Conservation (phyloP, 23 tunicate species). For the Pegea sp. region DNA sequence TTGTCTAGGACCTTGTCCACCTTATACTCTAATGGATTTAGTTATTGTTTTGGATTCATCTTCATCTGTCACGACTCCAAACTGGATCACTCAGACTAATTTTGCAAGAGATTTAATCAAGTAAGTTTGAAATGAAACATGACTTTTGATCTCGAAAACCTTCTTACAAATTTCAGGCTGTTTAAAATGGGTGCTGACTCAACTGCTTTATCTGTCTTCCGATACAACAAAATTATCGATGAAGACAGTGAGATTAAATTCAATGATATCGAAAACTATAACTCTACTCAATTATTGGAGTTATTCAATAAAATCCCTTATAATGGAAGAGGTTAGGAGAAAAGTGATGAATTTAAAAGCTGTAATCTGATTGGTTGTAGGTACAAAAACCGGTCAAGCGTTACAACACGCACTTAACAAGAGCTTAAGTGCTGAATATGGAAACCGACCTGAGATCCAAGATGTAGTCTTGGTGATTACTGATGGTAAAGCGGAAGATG, state of each 20-base stretch:
- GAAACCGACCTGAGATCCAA: slow-evolving; percentile 15
- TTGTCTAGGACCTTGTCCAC: slow-evolving; percentile 2
- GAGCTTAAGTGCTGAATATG: slow-evolving; percentile 7
- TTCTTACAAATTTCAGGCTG: slow-evolving; percentile 12
- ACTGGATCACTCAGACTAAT: slow-evolving; percentile 1
- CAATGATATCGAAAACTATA: slow-evolving; percentile 1
- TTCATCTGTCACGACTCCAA: background rate
- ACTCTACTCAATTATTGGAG: background rate
- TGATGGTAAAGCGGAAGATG: slow-evolving; percentile 11
- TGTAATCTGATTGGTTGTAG: slow-evolving; percentile 1
- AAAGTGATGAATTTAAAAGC: background rate
- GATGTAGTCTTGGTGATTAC: slow-evolving; percentile 13
- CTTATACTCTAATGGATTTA: slow-evolving; percentile 6
- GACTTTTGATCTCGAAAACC: too few species aligned
- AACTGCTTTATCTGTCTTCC: slow-evolving; percentile 25
- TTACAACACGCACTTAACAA: slow-evolving; percentile 8
- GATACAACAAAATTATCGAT: slow-evolving; percentile 12
- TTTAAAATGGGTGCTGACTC: slow-evolving; percentile 19
- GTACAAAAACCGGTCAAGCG: slow-evolving; percentile 11
- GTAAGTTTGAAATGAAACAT: too few species aligned
- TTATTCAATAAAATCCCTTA: slow-evolving; percentile 4
- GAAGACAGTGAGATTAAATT: slow-evolving; percentile 10
- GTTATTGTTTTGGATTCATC: slow-evolving; percentile 7
- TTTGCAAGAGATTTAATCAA: background rate
- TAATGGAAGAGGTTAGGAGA: slow-evolving; percentile 2